Evolutionary conservation across 2,113 vertebrate genomes (phyloP).

Genomic region (Gymnocephalus cernua): DNA sequence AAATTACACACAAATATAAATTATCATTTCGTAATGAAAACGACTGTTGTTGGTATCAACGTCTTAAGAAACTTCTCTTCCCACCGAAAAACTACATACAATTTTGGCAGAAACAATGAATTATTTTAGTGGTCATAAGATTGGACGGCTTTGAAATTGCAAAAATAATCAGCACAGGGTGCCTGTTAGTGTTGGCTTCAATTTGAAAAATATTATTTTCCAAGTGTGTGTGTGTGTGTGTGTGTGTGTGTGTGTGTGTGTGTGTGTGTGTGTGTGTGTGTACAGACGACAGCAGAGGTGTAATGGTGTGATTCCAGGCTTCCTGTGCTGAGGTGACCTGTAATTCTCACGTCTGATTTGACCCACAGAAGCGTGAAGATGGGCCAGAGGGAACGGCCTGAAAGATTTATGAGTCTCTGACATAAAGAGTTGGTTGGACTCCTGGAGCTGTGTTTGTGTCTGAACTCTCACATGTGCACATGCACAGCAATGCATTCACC

Average conservation of each 20-base stretch:
- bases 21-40: too few species aligned
- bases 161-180: not conserved
- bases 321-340: constrained; percentile 22
- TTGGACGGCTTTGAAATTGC: not conserved
- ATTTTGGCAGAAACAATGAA: not conserved
- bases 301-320: constrained; percentile 16
- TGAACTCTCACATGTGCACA: not conserved
- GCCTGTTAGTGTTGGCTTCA: not conserved
- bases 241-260: not conserved
- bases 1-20: too few species aligned
- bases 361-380: constrained; percentile 28
- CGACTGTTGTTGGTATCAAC: too few species aligned
- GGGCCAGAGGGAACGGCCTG: not conserved
- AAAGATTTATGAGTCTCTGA: constrained; percentile 60
- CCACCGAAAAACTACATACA: not conserved
- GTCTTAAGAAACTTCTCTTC: not conserved
- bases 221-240: not conserved
- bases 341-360: constrained; percentile 31
- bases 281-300: not conserved
- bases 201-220: not conserved
- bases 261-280: not conserved
- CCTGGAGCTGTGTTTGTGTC: constrained; percentile 20
- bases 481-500: not conserved
- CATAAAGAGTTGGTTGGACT: not conserved
- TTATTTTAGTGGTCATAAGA: not conserved